A percentile compares a stretch with the other conserved stretches of the same genome.
phyloP scores from a whole-genome alignment of 2,888 invertebrate species.

The Nemotelus nigrinus region DNA sequence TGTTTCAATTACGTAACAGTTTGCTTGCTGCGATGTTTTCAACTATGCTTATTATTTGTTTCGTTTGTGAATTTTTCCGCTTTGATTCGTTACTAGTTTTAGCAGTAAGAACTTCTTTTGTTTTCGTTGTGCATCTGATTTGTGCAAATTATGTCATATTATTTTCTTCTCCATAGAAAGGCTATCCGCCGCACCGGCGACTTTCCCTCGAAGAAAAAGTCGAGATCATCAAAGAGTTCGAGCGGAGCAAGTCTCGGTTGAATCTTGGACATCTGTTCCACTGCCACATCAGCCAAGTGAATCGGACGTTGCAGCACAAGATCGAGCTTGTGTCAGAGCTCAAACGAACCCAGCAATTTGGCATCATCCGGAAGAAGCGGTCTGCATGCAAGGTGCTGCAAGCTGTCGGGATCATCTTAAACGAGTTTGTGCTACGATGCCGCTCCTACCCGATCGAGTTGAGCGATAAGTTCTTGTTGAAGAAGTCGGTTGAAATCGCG shows the following conservation, averaged over 20 bases:
- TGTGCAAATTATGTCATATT: background rate
- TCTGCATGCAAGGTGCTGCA: constrained; percentile 18
- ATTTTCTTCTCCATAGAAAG: background rate
- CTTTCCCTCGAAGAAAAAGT: constrained; percentile 32
- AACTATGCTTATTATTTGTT: too few relatives aligned
- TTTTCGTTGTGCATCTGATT: background rate
- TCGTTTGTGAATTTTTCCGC: too few relatives aligned
- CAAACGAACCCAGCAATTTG: background rate
- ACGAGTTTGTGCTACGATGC: constrained; percentile 23
- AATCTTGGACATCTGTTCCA: background rate
- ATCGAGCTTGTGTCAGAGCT: constrained; percentile 23
- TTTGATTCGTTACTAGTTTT: background rate
- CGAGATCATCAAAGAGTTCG: constrained; percentile 34
- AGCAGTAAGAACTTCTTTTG: background rate
- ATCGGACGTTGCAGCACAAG: constrained; percentile 26
- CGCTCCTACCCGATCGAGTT: constrained; percentile 20
- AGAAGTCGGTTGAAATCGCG: constrained; percentile 22
- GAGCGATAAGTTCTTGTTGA: constrained; percentile 16
- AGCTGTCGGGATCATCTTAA: constrained; percentile 30
- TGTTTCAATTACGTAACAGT: too few relatives aligned
- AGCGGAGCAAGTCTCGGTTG: background rate
- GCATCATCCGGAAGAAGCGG: constrained; percentile 4
- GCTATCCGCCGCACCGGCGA: constrained; percentile 1
- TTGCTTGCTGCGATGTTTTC: too few relatives aligned
- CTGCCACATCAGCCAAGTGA: constrained; percentile 18